Conservation (phyloP, 2,113 vertebrate species). For the Leiothrix lutea region DNA sequence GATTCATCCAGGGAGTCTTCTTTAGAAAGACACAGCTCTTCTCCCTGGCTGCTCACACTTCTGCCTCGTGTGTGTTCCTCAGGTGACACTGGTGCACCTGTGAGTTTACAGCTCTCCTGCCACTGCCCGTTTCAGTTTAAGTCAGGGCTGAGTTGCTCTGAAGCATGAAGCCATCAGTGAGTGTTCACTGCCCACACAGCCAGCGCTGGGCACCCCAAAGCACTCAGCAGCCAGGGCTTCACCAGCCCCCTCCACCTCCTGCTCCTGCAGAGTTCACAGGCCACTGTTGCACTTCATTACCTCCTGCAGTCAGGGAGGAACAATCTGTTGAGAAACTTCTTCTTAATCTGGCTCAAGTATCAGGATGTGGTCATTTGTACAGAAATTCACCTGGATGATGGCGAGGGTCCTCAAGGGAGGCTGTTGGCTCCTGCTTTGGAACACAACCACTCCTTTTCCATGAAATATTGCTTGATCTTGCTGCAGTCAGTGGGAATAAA, state of each 20-base stretch:
- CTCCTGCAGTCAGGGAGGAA: neutral
- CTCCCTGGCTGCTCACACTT: neutral
- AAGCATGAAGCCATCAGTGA: neutral
- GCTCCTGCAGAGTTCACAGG: neutral
- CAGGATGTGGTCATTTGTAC: neutral
- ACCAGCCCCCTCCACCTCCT: neutral
- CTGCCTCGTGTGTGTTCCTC: rapidly evolving
- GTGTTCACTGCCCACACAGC: neutral
- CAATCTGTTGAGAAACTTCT: neutral
- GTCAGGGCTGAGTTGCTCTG: neutral
- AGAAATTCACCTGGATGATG: neutral
- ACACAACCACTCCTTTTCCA: neutral
- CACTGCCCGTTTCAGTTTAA: neutral
- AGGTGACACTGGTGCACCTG: neutral
- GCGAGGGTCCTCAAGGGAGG: too few relatives aligned
- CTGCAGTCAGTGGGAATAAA: neutral
- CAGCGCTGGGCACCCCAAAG: neutral
- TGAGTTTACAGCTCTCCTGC: neutral
- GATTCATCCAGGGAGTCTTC: too few relatives aligned
- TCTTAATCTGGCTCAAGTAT: neutral
- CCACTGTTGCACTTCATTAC: neutral
- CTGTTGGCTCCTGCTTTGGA: neutral
- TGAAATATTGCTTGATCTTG: neutral
- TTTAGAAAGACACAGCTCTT: neutral
- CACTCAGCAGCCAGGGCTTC: neutral